These are phyloP conservation scores for Cephus sareptanus DNA, from an alignment of 2,888 invertebrate species.

Conservation along the genomic window DNA sequence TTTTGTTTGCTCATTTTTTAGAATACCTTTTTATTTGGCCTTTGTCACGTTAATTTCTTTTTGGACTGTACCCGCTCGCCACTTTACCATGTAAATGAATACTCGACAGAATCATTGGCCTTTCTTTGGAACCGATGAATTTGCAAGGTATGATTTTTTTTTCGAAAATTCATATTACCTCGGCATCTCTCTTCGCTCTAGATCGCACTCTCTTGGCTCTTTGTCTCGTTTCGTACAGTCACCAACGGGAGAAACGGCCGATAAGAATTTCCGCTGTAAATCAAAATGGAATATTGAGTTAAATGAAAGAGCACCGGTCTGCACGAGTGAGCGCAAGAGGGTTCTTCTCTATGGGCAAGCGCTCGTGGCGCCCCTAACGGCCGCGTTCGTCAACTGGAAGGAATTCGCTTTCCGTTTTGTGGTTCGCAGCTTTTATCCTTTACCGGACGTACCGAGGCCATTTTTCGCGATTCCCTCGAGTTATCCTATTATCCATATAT, in stretches of 20 bases:
- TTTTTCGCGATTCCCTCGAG: neutral
- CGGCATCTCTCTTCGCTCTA: neutral
- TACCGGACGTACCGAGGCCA: neutral
- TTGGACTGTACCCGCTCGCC: neutral
- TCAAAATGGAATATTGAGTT: constrained; percentile 52
- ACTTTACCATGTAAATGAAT: neutral
- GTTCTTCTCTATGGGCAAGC: constrained; percentile 11
- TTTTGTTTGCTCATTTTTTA: neutral
- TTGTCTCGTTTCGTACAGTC: neutral
- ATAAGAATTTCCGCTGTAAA: constrained; percentile 50
- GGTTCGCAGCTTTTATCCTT: constrained; percentile 18
- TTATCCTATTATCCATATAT: neutral
- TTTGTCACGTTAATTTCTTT: neutral
- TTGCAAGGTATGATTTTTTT: neutral
- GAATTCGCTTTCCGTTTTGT: constrained; percentile 21
- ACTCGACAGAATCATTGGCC: neutral
- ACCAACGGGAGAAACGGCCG: constrained; percentile 29
- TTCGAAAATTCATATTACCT: neutral
- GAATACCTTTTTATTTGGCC: neutral
- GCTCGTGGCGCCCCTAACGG: constrained; percentile 16
- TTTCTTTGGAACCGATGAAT: neutral
- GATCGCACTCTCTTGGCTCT: neutral
- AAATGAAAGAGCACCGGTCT: constrained; percentile 51
- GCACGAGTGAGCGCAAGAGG: constrained; percentile 40
- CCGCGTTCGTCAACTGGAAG: constrained; percentile 27